Percentiles rank a stretch among this genome's conserved stretches.
Evolutionary conservation across 2,797 vertebrate genomes (phyloP).

Genomic region (Ptychobarbus kaznakovi): DNA sequence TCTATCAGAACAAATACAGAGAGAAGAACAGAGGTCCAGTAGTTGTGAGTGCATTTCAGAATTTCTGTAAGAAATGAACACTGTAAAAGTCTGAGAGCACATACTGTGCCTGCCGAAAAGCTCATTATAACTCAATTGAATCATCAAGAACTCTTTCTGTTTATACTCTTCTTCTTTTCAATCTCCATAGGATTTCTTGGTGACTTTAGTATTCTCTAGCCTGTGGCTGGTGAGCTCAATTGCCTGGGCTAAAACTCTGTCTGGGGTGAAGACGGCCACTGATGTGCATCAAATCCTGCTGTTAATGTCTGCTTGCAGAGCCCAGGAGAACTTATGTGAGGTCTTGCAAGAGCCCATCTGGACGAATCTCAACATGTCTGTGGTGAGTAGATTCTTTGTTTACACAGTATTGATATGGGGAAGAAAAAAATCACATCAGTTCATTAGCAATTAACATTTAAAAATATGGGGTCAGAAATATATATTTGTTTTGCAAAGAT

Average conservation of each 20-base stretch:
- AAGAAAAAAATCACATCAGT: not conserved
- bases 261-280: conserved; percentile 90
- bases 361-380: conserved; percentile 94
- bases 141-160: not conserved
- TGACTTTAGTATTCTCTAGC: conserved; percentile 92
- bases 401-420: not conserved
- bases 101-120: not conserved
- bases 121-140: conserved; percentile 3
- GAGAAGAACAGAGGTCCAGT: conserved; percentile 96
- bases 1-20: conserved; percentile 98
- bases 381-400: conserved; percentile 78
- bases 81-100: not conserved
- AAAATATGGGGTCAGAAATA: not conserved
- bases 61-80: not conserved
- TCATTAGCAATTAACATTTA: not conserved
- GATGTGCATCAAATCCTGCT: conserved; percentile 89
- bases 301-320: conserved; percentile 93
- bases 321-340: conserved; percentile 87
- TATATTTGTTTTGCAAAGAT: not conserved
- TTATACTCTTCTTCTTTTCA: not conserved
- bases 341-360: conserved; percentile 86
- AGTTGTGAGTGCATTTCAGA: conserved; percentile 84
- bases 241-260: conserved; percentile 93
- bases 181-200: conserved; percentile 88
- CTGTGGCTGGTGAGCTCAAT: conserved; percentile 94